Base-by-base conservation (phyloP, 2,888 invertebrate species). In the Platycnemis pennipes region DNA sequence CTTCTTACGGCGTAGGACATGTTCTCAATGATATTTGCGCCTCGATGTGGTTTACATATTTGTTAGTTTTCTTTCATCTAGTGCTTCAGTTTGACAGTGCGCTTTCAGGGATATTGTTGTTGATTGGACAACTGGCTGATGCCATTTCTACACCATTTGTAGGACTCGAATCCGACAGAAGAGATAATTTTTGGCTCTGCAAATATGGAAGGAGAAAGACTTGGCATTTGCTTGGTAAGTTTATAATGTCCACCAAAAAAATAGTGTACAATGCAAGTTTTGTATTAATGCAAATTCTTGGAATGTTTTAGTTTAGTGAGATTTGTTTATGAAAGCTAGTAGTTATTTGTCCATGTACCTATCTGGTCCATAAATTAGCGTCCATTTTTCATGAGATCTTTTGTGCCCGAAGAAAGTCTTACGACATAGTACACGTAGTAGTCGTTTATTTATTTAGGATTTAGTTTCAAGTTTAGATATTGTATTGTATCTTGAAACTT, bases 1-100 rank as follows among this genome's bases (percentile, higher is more conserved):
- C 98, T 37, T 97, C 98, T 0, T 98, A 98, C 96, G 97, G 97
- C 85, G 97, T 99, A 94, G 99, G 99, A 0, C 99, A 99, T 96
- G 97, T 99, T 94, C 97, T 99, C 95, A 99, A 99, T 96, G 99
- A 99, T 96, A 97, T 99, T 86, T 99, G 98, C 96, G 99, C 99
- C 37, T 98, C 99, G 94, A 98, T 99, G 97, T 99, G 99, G 99
- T 99, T 99, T 96, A 98, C 98, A 1, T 99, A 99, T 96, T 97
- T 99, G 89, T 97, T 99, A 95, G 98, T 99, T 94, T 99, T 98
- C 96, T 98, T 99, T 95, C 97, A 97, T 95, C 96, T 97, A 95
- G 97, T 97, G 7, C 96, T 97, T 42, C 96, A 96, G 44, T 97
- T 97, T 95, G 96, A 96, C 94, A 96, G 96, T 94, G 95, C 96